Percentiles rank a stretch among this genome's conserved stretches.
These are phyloP conservation scores for Pipa parva DNA, from an alignment of 2,113 vertebrate species.

Conservation along the genomic window DNA sequence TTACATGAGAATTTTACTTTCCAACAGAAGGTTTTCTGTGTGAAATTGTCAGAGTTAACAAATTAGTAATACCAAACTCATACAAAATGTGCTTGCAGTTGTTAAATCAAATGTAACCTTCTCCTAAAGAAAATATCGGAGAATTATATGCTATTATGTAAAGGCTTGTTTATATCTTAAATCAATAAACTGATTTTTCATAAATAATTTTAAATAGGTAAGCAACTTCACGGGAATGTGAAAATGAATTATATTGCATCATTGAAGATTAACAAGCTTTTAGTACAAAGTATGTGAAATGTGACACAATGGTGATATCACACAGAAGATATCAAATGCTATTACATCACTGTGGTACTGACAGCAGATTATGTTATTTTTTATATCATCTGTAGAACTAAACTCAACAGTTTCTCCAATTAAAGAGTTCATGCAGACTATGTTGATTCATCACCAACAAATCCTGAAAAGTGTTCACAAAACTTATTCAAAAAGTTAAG, in stretches of 20 bases:
- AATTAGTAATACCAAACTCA: constrained; percentile 70
- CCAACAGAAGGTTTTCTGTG: constrained; percentile 79
- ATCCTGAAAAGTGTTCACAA: too few relatives aligned
- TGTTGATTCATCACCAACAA: too few relatives aligned
- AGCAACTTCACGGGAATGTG: too few relatives aligned
- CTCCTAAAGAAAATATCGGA: constrained; percentile 40
- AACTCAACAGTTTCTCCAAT: too few relatives aligned
- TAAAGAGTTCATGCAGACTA: too few relatives aligned
- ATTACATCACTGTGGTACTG: too few relatives aligned
- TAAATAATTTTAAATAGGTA: background rate
- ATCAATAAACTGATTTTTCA: background rate
- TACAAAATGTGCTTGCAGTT: constrained; percentile 60
- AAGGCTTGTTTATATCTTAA: constrained; percentile 27
- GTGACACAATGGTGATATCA: background rate
- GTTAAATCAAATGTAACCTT: constrained; percentile 61
- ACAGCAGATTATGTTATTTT: too few relatives aligned
- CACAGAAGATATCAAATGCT: background rate
- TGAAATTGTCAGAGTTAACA: constrained; percentile 86
- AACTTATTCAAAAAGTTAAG: too few relatives aligned
- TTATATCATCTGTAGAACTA: too few relatives aligned
- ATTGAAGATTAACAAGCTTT: too few relatives aligned
- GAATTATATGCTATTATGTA: constrained; percentile 40
- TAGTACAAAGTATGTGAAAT: background rate
- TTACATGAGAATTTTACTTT: constrained; percentile 89
- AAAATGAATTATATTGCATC: too few relatives aligned